A percentile compares a stretch with the other conserved stretches of the same genome.
These are phyloP conservation scores for Cataglyphis livida DNA, from an alignment of 2,888 invertebrate species.

Conservation along the genomic window DNA sequence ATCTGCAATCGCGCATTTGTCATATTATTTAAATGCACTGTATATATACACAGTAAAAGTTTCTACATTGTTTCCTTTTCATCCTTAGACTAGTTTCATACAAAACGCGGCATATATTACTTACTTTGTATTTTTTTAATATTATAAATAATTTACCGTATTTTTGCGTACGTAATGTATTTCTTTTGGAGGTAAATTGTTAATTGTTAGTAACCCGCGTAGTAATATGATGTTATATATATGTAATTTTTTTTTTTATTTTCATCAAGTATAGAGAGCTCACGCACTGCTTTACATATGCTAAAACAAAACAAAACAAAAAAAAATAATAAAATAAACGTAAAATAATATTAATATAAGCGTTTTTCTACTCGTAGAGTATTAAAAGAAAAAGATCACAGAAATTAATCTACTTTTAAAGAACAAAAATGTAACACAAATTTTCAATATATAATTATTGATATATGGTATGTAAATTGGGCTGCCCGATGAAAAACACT, in stretches of 20 bases:
- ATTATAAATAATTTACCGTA: constrained; percentile 43
- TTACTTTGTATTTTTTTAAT: constrained; percentile 64
- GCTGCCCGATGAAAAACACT: constrained; percentile 48
- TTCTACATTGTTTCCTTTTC: constrained; percentile 61
- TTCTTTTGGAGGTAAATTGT: constrained; percentile 3
- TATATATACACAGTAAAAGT: constrained; percentile 61
- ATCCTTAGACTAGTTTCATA: constrained; percentile 79
- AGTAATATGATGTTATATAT: not conserved
- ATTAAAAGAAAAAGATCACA: constrained; percentile 33
- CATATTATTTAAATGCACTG: constrained; percentile 58
- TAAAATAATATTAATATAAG: constrained; percentile 44
- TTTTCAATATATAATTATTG: constrained; percentile 15
- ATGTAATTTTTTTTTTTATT: not conserved
- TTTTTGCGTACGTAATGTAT: constrained; percentile 17
- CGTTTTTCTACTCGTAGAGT: constrained; percentile 27
- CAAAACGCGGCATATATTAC: constrained; percentile 68
- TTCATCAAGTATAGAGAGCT: not conserved
- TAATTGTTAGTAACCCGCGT: constrained; percentile 21
- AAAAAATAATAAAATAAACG: constrained; percentile 16
- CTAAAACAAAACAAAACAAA: constrained; percentile 12
- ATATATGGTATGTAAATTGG: constrained; percentile 2
- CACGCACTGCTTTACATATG: not conserved
- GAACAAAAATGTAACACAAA: constrained; percentile 43
- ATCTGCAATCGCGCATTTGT: constrained; percentile 48
- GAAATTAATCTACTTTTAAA: constrained; percentile 30